Evolutionary conservation across 2,888 invertebrate species (phyloP).

Genomic region (Syrista parreyssii): DNA sequence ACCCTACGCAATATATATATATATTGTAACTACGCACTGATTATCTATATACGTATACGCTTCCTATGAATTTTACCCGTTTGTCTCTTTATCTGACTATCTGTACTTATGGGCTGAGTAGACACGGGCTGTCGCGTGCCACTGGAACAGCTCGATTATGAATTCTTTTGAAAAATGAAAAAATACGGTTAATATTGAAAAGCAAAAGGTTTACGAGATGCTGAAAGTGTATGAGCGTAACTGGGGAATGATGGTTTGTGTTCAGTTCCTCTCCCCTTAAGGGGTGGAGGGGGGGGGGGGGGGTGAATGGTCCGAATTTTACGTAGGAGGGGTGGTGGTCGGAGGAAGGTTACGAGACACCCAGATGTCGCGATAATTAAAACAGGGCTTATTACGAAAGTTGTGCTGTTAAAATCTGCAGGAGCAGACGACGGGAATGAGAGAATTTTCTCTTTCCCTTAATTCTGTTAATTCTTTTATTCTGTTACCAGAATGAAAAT

Average conservation of each 20-base stretch:
- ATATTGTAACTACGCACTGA: conserved; percentile 32
- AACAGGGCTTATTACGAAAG: conserved; percentile 61
- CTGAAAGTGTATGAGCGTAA: conserved; percentile 47
- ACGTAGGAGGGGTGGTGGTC: not conserved
- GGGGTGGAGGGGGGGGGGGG: not conserved
- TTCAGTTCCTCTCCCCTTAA: not conserved
- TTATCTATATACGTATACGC: conserved; percentile 33
- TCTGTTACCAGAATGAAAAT: not conserved
- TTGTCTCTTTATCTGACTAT: conserved; percentile 3
- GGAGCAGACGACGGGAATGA: not conserved
- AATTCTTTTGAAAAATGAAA: not conserved
- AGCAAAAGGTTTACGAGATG: not conserved
- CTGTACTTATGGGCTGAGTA: not conserved
- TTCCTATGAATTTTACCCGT: conserved; percentile 21
- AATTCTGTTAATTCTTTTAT: not conserved
- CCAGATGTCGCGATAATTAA: conserved; percentile 66
- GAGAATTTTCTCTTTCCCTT: not conserved
- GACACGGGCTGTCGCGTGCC: not conserved
- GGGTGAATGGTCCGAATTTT: not conserved
- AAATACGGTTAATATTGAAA: not conserved
- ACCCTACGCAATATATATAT: conserved; percentile 24
- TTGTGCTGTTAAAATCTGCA: conserved; percentile 36
- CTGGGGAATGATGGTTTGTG: conserved; percentile 46
- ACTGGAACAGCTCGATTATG: not conserved
- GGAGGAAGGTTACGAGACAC: conserved; percentile 49